phyloP scores from a whole-genome alignment of 2,797 vertebrate species.

The Cynodonichthys magdalenae region DNA sequence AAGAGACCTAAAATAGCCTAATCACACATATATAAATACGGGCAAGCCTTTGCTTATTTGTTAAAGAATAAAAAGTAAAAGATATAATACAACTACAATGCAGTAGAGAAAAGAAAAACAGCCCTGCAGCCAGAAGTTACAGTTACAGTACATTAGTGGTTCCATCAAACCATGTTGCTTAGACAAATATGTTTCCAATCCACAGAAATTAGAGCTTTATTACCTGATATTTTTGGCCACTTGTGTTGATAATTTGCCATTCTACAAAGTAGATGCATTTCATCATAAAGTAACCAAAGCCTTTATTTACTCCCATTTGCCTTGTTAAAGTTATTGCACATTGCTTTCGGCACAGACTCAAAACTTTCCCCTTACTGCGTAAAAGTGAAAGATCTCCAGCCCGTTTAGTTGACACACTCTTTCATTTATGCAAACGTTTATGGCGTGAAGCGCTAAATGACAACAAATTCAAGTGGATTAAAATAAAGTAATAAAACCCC shows the following conservation, averaged over 20 bases:
- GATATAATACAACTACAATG: neutral
- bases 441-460: neutral
- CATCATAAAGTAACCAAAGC: neutral
- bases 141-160: too few relatives aligned
- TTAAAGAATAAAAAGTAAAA: constrained; percentile 27
- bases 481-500: too few relatives aligned
- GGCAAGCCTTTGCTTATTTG: constrained; percentile 26
- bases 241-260: neutral
- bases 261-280: too few relatives aligned
- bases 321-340: neutral
- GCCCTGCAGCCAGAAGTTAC: neutral
- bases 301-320: neutral
- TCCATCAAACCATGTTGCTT: too few relatives aligned
- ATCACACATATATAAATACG: constrained; percentile 50
- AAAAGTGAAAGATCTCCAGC: neutral
- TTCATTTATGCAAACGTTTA: neutral
- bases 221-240: neutral
- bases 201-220: neutral
- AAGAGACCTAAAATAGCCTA: constrained; percentile 40
- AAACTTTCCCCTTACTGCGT: neutral
- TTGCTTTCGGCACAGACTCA: neutral
- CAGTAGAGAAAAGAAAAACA: neutral
- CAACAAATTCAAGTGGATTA: neutral
- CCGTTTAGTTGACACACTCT: neutral
- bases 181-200: neutral